These are phyloP conservation scores for Pristionchus mayeri DNA, from an alignment of 2,888 invertebrate genomes.

Conservation along the genomic window DNA sequence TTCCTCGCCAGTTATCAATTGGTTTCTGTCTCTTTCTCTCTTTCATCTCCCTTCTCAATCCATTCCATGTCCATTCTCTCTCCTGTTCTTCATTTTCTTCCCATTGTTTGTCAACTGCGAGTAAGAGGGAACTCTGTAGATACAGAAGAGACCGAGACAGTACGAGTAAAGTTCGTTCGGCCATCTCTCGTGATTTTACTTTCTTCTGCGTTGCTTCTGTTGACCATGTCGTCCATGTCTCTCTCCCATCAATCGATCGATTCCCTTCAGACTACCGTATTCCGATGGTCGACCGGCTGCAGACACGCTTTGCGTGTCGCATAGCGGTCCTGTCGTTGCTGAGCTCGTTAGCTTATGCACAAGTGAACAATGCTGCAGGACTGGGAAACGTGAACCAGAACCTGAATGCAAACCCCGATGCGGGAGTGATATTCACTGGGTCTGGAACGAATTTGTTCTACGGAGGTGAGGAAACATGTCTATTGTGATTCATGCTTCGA, in stretches of 20 bases:
- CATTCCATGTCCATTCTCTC: background rate
- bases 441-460: conserved; percentile 71
- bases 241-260: conserved; percentile 23
- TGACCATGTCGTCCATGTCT: background rate
- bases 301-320: conserved; percentile 26
- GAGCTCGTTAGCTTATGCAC: background rate
- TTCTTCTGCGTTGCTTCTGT: conserved; percentile 31
- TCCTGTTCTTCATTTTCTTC: background rate
- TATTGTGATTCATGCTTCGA: too few species aligned
- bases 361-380: conserved; percentile 31
- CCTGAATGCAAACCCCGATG: conserved; percentile 54
- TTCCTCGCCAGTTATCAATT: conserved; percentile 8
- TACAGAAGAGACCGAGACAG: conserved; percentile 27
- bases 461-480: too few species aligned
- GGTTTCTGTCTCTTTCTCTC: conserved; percentile 1
- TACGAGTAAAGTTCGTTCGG: background rate
- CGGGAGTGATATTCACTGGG: conserved; percentile 68
- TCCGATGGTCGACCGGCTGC: conserved; percentile 34
- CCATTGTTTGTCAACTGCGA: background rate
- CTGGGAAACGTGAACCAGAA: conserved; percentile 47
- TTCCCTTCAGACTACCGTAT: background rate
- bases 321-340: conserved; percentile 38
- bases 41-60: background rate
- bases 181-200: background rate
- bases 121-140: background rate